These are phyloP conservation scores for Crepidodera aurea DNA, from an alignment of 2,888 invertebrate genomes.

Conservation along the genomic window DNA sequence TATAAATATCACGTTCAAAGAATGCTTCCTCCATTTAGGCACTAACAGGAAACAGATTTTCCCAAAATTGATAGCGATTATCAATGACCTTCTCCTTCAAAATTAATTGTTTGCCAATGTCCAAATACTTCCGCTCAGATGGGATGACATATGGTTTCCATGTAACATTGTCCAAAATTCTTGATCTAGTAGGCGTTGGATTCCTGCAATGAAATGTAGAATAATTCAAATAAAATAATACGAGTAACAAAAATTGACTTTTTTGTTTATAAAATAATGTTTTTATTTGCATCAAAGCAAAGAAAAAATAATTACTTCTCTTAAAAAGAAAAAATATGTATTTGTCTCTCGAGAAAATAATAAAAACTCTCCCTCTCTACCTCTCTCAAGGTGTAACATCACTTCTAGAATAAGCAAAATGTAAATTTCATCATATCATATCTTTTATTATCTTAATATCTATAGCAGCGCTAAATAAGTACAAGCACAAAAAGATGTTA, in stretches of 20 bases:
- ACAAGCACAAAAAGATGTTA: too few species aligned
- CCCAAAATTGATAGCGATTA: constrained; percentile 60
- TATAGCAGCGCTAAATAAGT: too few species aligned
- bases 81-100: constrained; percentile 57
- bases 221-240: constrained; percentile 33
- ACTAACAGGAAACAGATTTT: constrained; percentile 56
- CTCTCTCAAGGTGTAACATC: too few species aligned
- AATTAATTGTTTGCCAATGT: constrained; percentile 57
- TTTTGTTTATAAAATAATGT: too few species aligned
- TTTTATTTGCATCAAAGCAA: neutral
- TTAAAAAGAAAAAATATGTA: too few species aligned
- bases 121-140: constrained; percentile 58
- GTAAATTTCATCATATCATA: too few species aligned
- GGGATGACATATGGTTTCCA: constrained; percentile 55
- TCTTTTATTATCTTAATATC: too few species aligned
- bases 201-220: constrained; percentile 62
- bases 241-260: neutral
- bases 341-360: too few species aligned
- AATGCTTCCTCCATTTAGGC: neutral
- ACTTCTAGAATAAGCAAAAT: too few species aligned
- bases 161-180: constrained; percentile 53
- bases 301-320: neutral
- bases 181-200: constrained; percentile 59
- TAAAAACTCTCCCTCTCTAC: too few species aligned
- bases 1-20: too few species aligned